phyloP scores from a whole-genome alignment of 92 coral and sea anemone genomes.

The Epizoanthus stellaris region DNA sequence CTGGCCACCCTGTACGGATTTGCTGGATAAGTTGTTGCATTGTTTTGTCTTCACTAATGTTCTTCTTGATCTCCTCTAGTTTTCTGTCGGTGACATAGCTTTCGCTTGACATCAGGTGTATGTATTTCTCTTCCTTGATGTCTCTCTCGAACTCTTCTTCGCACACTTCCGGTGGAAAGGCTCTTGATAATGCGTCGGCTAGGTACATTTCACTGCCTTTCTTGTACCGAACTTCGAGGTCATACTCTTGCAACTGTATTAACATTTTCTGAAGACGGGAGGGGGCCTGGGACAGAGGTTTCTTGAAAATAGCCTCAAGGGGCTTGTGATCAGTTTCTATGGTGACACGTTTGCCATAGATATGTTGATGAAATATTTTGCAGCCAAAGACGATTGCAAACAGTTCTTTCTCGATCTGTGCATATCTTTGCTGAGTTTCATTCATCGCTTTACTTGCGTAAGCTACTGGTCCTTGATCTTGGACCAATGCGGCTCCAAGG shows the following conservation, averaged over 20 bases:
- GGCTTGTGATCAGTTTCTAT: constrained; percentile 62
- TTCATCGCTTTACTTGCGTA: constrained; percentile 51
- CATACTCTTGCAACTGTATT: constrained; percentile 53
- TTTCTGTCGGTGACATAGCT: constrained; percentile 64
- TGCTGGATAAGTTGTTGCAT: constrained; percentile 50
- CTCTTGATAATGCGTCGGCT: constrained; percentile 68
- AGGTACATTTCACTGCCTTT: constrained; percentile 62
- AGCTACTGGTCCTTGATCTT: constrained; percentile 53
- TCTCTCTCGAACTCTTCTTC: constrained; percentile 56
- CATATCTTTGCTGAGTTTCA: constrained; percentile 51
- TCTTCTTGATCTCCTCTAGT: constrained; percentile 46
- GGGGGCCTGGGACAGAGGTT: constrained; percentile 50
- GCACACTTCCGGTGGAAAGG: constrained; percentile 50
- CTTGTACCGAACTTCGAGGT: constrained; percentile 32
- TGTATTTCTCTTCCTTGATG: constrained; percentile 53
- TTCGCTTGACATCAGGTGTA: constrained; percentile 59
- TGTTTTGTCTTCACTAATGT: constrained; percentile 30
- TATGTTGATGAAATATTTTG: constrained; percentile 52
- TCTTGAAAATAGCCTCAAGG: constrained; percentile 31
- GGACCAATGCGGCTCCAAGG: constrained; percentile 50
- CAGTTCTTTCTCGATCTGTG: constrained; percentile 59
- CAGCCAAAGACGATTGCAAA: constrained; percentile 57
- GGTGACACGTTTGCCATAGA: constrained; percentile 48
- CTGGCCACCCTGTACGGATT: constrained; percentile 57
- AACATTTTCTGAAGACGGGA: constrained; percentile 46